Evolutionary conservation across 2,888 invertebrate genomes (phyloP).

Genomic region (Eucera pruinosa): DNA sequence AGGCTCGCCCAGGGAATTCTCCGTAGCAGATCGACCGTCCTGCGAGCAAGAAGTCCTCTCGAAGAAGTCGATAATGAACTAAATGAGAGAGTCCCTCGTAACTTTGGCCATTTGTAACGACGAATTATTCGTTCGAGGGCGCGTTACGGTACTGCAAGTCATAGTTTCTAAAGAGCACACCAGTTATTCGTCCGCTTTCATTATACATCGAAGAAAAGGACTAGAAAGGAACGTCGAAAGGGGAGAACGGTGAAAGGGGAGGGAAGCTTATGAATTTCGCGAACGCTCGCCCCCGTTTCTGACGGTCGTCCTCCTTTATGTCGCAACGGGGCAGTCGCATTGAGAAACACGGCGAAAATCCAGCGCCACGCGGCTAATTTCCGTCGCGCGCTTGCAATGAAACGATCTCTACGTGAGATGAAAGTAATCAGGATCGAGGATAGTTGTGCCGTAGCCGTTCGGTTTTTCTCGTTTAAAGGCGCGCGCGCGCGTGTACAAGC

Average conservation of each 20-base stretch:
- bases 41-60: slow-evolving; percentile 46
- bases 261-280: slow-evolving; percentile 77
- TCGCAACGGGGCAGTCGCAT: slow-evolving; percentile 38
- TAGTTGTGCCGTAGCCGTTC: slow-evolving; percentile 33
- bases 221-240: slow-evolving; percentile 8
- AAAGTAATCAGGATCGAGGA: slow-evolving; percentile 65
- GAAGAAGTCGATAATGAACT: slow-evolving; percentile 79
- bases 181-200: slow-evolving; percentile 71
- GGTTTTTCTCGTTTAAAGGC: slow-evolving; percentile 42
- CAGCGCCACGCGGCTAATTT: slow-evolving; percentile 61
- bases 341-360: slow-evolving; percentile 61
- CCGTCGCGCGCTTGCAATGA: slow-evolving; percentile 61
- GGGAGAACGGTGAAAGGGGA: neutral
- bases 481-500: slow-evolving; percentile 1
- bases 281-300: slow-evolving; percentile 59
- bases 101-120: slow-evolving; percentile 81
- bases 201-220: slow-evolving; percentile 64
- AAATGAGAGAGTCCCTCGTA: slow-evolving; percentile 72
- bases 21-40: slow-evolving; percentile 33
- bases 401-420: slow-evolving; percentile 71
- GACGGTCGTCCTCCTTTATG: slow-evolving; percentile 54
- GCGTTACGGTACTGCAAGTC: slow-evolving; percentile 74
- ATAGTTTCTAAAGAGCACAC: slow-evolving; percentile 74
- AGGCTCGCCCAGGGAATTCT: slow-evolving; percentile 16
- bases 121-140: slow-evolving; percentile 77